Base-by-base conservation (phyloP, 2,888 invertebrate genomes). In the Calliscelio sp. region DNA sequence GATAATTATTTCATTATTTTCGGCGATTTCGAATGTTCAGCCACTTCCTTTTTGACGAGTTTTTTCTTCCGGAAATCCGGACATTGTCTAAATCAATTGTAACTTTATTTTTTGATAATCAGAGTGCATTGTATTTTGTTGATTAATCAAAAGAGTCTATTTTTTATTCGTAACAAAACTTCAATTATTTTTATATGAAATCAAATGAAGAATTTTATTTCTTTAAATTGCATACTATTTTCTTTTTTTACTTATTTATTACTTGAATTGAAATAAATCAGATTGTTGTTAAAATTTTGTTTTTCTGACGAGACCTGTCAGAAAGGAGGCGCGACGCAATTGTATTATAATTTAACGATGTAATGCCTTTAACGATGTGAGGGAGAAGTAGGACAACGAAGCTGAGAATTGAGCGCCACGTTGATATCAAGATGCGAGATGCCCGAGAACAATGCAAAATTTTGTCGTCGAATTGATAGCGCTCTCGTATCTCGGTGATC, bases 371-470 rank as follows among this genome's bases (percentile, higher is more conserved):
- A 73, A 80, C 80, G 61, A 78, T n/a, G 78, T 24, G 73, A 61
- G 61, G n/a, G 57, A 75, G 81, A 84, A 81, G 65, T 84, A 59
- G 84, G 84, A 81, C 73, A 84, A 71, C 81, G 82, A 81, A 81
- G 78, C 44, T 53, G 65, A 85, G 81, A 79, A n/a, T n/a, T 70
- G 85, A 78, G 81, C 81, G 70, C n/a, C n/a, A n/a, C 79, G 73
- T 32, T 51, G 81, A 73, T 81, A 84, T 78, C 79, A 57, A 79
- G 84, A 82, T 80, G 68, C 70, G 71, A 73, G 77, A 28, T 8
- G 71, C 38, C n/a, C n/a, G n/a, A 77, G 70, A 82, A 85, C 85
- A 85, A 86, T 86, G 84, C n/a, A n/a, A 28, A 80, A 75, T 86
- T 75, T 81, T 63, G 80, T 86, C 44, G 66, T 59, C 74, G 70